Conservation (phyloP, 2,113 vertebrate genomes). For the Odobenus rosmarus region DNA sequence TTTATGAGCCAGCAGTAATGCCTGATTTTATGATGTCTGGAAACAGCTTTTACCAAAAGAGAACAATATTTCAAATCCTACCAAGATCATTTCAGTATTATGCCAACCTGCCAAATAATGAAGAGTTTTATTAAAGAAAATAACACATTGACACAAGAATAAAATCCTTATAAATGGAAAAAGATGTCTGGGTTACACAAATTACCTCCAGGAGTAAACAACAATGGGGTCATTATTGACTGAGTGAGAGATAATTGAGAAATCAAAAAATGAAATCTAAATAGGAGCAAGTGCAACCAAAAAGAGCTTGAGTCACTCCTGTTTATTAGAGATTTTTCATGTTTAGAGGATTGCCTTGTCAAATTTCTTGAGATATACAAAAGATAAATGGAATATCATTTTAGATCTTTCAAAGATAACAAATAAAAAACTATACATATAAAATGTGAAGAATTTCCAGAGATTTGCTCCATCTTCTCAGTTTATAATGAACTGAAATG, state of each 20-base stretch:
- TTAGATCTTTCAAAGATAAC: slow-evolving; percentile 36
- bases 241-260: not conserved
- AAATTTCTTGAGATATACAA: not conserved
- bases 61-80: slow-evolving; percentile 44
- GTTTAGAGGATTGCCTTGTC: not conserved
- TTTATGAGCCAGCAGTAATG: slow-evolving; percentile 46
- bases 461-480: slow-evolving; percentile 1
- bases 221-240: not conserved
- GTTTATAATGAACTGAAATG: slow-evolving; percentile 51
- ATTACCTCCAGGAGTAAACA: slow-evolving; percentile 45
- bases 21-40: slow-evolving; percentile 43
- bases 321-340: slow-evolving; percentile 26
- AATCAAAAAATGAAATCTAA: slow-evolving; percentile 49
- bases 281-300: not conserved
- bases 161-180: slow-evolving; percentile 45
- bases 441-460: slow-evolving; percentile 33
- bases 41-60: slow-evolving; percentile 42
- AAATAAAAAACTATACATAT: slow-evolving; percentile 3
- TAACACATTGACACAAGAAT: not conserved
- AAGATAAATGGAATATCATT: slow-evolving; percentile 40
- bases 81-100: not conserved
- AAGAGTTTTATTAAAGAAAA: slow-evolving; percentile 34
- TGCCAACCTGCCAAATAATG: slow-evolving; percentile 22
- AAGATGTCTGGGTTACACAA: slow-evolving; percentile 19
- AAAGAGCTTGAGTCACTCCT: slow-evolving; percentile 39